Base-by-base conservation (phyloP, 1,140 invertebrate genomes). In the Panagrolaimus sp. region DNA sequence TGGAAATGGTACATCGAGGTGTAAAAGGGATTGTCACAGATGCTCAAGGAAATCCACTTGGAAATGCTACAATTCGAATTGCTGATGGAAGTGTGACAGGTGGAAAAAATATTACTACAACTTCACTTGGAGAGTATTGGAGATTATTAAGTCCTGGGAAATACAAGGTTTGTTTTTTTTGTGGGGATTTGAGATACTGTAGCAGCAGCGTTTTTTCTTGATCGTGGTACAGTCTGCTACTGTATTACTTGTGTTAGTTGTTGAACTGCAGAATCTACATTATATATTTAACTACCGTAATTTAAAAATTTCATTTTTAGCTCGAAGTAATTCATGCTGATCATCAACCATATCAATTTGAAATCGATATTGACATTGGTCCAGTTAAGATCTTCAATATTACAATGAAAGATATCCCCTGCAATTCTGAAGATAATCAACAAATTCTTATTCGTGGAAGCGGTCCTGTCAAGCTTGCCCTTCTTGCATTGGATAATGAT, bases 121-220 rank as follows among this genome's bases (percentile, higher is more conserved):
- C 89, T 0, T 77, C 81, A 21, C 85, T 88, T 71, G 96, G 96
- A 0, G 95, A 98, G 85, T 98, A 92, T 84, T 98, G 91, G 90
- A 86, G 94, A 73, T 83, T 98, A 24, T 83, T 98, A 0, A 78
- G 89, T 9, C 94, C 95, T 0, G 95, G 95, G 12, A 87, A 84
- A 21, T 96, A 98, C 80, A 90, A 89, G 72, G 83, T 98, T 28
- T 92, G 72, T 15, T 9, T 9, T 28, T 28, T 14, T 21, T n/a
- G n/a, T 38, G 32, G 32, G 7, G 7, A 2, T 2, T 4, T 38
- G 7, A 7, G 32, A 7, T 38, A 7, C 32, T 38, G 32, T 38
- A 38, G 32, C n/a, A n/a, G n/a, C n/a, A n/a, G n/a, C n/a, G n/a
- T n/a, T n/a, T n/a, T n/a, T n/a, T n/a, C n/a, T n/a, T n/a, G n/a